Evolutionary conservation across 2,797 vertebrate species (phyloP), one percentile per base, ranked within the genome.

Genomic region (Myotis myotis): DNA sequence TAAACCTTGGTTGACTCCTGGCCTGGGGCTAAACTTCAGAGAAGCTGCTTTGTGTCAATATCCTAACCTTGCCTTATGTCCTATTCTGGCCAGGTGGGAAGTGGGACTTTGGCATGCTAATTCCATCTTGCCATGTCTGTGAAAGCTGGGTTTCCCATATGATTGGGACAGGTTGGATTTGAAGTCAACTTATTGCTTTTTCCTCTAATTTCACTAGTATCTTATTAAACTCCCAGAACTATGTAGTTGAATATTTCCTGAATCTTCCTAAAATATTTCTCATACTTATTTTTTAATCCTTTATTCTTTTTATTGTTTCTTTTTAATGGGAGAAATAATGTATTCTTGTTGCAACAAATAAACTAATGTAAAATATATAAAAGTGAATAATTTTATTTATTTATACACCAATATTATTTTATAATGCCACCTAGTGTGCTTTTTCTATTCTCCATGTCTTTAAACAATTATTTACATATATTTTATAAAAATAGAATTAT

Each of bases 281-380:
- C 3, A 49, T 30, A 41, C 8, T 82, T 78, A 2, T 71, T 74
- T 79, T 78, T 75, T 9, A 87, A 87, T 66, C 33, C 8, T 84
- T 87, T 55, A 90, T 62, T 51, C 72, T 79, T 3, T 76, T 75
- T 64, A 28, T 89, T 80, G 3, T 49, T 80, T 62, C 12, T 28
- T 68, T 93, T 74, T 36, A 66, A 33, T 25, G 93, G 11, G 30
- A 81, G 22, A 84, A 97, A 66, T 74, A 87, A 86, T 57, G 2
- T 6, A 86, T 87, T 4, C 2, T 68, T 74, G 0, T 49, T 82
- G 3, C 16, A 85, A 64, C 20, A 70, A 57, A 12, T 66, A 80
- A 93, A 91, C 71, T 72, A 88, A 62, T 84, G 70, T 87, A 1
- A 71, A 72, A 91, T 62, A 3, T 41, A 30, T 74, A 83, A 84